A percentile compares a stretch with the other conserved stretches of the same genome.
phyloP scores from a whole-genome alignment of 1,140 invertebrate species.

The Carposina sasakii region DNA sequence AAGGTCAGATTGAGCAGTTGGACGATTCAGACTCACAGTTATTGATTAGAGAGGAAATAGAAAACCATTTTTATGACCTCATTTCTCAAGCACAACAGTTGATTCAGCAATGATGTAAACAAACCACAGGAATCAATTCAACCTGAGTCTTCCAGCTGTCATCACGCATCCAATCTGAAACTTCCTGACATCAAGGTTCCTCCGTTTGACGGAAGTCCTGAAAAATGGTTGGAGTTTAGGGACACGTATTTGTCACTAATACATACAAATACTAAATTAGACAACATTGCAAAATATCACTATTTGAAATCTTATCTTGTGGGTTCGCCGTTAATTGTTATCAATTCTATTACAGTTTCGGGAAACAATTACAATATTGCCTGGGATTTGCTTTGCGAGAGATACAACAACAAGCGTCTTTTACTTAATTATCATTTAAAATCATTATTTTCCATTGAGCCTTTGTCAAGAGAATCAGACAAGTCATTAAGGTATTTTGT shows the following conservation, averaged over 20 bases:
- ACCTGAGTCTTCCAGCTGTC: too few species aligned
- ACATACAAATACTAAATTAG: not conserved
- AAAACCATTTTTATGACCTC: too few species aligned
- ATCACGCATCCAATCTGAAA: too few species aligned
- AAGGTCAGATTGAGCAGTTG: too few species aligned
- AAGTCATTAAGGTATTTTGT: not conserved
- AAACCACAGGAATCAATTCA: too few species aligned
- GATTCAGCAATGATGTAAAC: too few species aligned
- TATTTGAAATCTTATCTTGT: conserved; percentile 5
- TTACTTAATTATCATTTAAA: conserved; percentile 7
- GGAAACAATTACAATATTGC: conserved; percentile 4
- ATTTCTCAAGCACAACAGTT: too few species aligned
- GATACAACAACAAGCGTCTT: conserved; percentile 4
- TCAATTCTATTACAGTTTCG: not conserved
- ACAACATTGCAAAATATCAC: conserved; percentile 2
- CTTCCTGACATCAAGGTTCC: conserved; percentile 4
- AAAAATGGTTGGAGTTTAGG: conserved; percentile 6
- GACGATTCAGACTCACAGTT: too few species aligned
- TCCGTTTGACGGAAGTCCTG: not conserved
- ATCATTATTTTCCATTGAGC: conserved; percentile 2
- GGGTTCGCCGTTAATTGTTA: not conserved
- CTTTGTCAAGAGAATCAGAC: not conserved
- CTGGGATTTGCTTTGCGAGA: conserved; percentile 4
- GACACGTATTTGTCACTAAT: conserved; percentile 7
- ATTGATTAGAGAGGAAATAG: too few species aligned